These are phyloP conservation scores for Lysandra coridon DNA, from an alignment of 2,888 invertebrate genomes.

Conservation along the genomic window DNA sequence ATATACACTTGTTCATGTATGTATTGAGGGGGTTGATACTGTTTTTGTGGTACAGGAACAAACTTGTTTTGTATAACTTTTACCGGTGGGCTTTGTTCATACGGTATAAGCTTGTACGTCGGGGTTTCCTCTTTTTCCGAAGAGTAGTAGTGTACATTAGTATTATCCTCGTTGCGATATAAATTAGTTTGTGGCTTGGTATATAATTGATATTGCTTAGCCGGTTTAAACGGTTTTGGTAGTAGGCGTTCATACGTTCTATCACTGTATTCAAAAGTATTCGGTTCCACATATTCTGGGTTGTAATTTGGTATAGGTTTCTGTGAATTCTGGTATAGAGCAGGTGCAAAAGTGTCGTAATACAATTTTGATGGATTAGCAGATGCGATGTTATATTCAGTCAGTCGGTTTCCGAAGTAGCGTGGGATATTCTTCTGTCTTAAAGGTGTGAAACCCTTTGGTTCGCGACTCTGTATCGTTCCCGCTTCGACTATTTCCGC, in stretches of 20 bases:
- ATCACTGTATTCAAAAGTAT: slow-evolving; percentile 48
- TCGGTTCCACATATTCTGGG: slow-evolving; percentile 51
- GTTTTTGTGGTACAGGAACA: slow-evolving; percentile 50
- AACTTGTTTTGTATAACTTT: slow-evolving; percentile 48
- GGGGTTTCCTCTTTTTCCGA: slow-evolving; percentile 61
- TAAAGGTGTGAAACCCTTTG: slow-evolving; percentile 60
- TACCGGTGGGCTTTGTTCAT: slow-evolving; percentile 73
- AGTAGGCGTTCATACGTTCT: slow-evolving; percentile 53
- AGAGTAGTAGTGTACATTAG: slow-evolving; percentile 64
- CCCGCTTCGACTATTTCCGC: slow-evolving; percentile 64
- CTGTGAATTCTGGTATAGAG: slow-evolving; percentile 50
- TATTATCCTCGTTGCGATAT: slow-evolving; percentile 53
- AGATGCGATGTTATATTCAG: slow-evolving; percentile 72
- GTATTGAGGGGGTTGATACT: slow-evolving; percentile 48
- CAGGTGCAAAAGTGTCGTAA: slow-evolving; percentile 60
- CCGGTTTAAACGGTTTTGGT: slow-evolving; percentile 55
- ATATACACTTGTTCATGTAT: slow-evolving; percentile 59
- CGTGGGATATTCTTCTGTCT: slow-evolving; percentile 64
- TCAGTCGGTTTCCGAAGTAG: slow-evolving; percentile 72
- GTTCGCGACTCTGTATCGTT: slow-evolving; percentile 53
- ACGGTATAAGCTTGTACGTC: slow-evolving; percentile 73
- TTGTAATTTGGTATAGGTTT: slow-evolving; percentile 56
- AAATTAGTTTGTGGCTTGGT: slow-evolving; percentile 59
- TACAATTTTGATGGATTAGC: slow-evolving; percentile 69
- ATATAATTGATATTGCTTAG: slow-evolving; percentile 43